Conservation (phyloP, 2,797 vertebrate genomes). For the Pseudochirops cupreus region DNA sequence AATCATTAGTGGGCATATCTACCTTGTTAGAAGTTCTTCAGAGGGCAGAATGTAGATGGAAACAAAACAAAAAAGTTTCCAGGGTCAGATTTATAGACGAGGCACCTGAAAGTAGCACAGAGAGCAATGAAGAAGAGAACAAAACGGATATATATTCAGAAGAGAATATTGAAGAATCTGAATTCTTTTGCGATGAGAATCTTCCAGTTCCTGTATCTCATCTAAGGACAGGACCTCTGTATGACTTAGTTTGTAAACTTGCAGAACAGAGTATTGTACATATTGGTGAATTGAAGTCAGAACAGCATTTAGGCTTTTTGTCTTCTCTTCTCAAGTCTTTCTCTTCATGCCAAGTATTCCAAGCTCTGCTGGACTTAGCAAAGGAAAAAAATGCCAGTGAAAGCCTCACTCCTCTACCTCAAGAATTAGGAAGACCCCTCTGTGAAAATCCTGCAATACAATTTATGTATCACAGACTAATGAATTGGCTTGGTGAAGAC, state of each 20-base stretch:
- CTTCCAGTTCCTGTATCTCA: conserved; percentile 57
- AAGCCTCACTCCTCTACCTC: conserved; percentile 32
- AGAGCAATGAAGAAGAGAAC: conserved; percentile 69
- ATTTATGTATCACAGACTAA: conserved; percentile 91
- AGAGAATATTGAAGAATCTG: conserved; percentile 77
- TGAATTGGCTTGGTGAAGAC: conserved; percentile 92
- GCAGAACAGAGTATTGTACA: conserved; percentile 93
- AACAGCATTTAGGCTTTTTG: conserved; percentile 94
- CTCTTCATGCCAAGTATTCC: conserved; percentile 91
- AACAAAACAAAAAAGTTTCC: conserved; percentile 86
- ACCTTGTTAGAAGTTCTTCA: conserved; percentile 91
- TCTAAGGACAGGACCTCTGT: conserved; percentile 88
- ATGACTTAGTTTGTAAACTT: conserved; percentile 93
- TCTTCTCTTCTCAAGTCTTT: conserved; percentile 92
- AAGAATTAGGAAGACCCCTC: conserved; percentile 55
- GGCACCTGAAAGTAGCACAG: conserved; percentile 71
- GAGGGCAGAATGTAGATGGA: conserved; percentile 84
- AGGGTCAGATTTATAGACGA: conserved; percentile 91
- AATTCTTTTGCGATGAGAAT: conserved; percentile 27
- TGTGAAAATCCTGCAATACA: conserved; percentile 88
- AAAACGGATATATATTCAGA: conserved; percentile 66
- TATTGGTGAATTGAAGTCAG: conserved; percentile 91
- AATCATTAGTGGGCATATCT: conserved; percentile 90
- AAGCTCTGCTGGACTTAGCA: conserved; percentile 86
- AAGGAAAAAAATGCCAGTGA: conserved; percentile 56